phyloP scores from a whole-genome alignment of 2,797 vertebrate species.

The Xerus rutilus region DNA sequence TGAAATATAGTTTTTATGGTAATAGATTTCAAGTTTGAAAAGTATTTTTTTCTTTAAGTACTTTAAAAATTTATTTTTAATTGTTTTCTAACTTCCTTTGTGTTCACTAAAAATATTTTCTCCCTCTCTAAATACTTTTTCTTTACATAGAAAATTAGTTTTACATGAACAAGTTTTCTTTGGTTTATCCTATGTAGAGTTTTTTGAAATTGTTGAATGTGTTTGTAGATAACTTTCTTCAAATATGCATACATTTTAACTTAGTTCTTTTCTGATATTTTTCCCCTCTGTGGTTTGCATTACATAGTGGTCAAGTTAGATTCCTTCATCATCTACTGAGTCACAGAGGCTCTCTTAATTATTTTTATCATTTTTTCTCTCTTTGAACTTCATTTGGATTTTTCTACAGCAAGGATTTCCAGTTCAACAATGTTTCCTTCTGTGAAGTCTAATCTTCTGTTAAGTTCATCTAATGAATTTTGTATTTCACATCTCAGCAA shows the following conservation, averaged over 20 bases:
- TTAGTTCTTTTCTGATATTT: not conserved
- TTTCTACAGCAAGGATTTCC: not conserved
- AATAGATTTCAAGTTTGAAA: constrained; percentile 44
- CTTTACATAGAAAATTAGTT: not conserved
- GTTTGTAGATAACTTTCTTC: not conserved
- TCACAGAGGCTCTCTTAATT: not conserved
- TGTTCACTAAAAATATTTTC: not conserved
- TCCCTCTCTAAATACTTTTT: not conserved
- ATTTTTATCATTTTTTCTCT: not conserved
- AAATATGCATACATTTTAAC: not conserved
- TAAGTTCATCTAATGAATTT: not conserved
- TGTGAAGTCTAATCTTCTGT: not conserved
- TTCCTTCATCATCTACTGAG: not conserved
- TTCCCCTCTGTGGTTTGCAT: not conserved
- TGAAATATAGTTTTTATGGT: constrained; percentile 45
- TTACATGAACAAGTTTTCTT: not conserved
- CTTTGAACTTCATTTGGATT: not conserved
- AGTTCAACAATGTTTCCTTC: not conserved
- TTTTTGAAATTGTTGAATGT: not conserved
- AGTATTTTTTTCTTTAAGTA: not conserved
- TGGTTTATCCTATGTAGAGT: not conserved
- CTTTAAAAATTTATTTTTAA: not conserved
- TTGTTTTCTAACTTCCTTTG: not conserved
- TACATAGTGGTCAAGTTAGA: not conserved
- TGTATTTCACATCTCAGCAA: not conserved